Conservation (phyloP, 2,113 vertebrate species). For the Lophius piscatorius region DNA sequence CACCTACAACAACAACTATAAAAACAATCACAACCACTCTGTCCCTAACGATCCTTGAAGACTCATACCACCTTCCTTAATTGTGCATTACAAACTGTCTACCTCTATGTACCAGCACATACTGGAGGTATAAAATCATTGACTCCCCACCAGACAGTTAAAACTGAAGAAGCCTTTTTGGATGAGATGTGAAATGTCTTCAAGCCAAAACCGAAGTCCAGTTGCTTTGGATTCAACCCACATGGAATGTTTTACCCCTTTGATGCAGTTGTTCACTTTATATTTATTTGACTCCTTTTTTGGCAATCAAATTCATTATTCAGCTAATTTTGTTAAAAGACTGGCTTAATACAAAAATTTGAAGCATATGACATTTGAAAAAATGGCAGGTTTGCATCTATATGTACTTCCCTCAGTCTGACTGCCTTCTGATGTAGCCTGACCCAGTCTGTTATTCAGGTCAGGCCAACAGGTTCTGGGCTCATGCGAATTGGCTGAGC, state of each 20-base stretch:
- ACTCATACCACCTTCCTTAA: too few species aligned
- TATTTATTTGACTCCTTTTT: background rate
- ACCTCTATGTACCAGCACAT: too few species aligned
- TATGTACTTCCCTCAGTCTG: constrained; percentile 34
- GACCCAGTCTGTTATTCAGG: constrained; percentile 76
- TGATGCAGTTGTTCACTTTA: background rate
- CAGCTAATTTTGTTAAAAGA: background rate
- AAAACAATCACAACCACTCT: too few species aligned
- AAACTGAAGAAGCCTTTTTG: too few species aligned
- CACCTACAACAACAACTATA: too few species aligned
- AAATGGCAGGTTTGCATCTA: background rate
- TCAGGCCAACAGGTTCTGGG: constrained; percentile 77
- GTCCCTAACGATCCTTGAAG: too few species aligned
- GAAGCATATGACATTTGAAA: background rate
- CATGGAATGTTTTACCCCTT: background rate
- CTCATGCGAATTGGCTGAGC: constrained; percentile 70
- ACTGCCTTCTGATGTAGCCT: constrained; percentile 51
- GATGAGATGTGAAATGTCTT: too few species aligned
- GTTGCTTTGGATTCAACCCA: too few species aligned
- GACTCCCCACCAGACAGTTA: too few species aligned
- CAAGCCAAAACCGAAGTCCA: too few species aligned
- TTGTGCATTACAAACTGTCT: too few species aligned
- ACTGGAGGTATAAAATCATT: too few species aligned
- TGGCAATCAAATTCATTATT: background rate
- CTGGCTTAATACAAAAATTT: background rate